Base-by-base conservation (phyloP, 2,888 invertebrate genomes). In the Ischnus inquisitorius region DNA sequence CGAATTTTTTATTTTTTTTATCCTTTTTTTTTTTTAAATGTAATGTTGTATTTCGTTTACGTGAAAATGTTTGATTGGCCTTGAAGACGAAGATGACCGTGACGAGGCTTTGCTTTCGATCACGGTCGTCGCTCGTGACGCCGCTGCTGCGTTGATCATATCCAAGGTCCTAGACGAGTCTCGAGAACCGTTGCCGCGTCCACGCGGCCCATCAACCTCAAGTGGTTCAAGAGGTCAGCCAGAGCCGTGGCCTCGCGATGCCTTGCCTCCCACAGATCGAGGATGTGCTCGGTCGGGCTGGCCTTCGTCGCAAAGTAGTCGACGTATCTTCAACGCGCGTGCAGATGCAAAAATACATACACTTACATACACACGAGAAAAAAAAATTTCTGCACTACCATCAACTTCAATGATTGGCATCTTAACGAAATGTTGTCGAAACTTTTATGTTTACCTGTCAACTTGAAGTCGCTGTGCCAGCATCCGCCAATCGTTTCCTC, bases 261-360 rank as follows among this genome's bases (percentile, higher is more conserved):
- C 86, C 98, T 95, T 84, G 98, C 98, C 94, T 98, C 97, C 98
- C 98, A 98, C 89, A 98, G 94, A 93, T 98, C 98, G 90, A 98
- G 95, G 88, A 98, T 97, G 93, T 97, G 97, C 92, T 98, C 98
- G 46, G 98, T 98, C 3, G 99, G 99, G 85, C 98, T 98, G 79
- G 97, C 96, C 91, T 98, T 98, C 72, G 98, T 98, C 60, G 98
- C 98, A 93, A 99, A 99, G 94, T 97, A 98, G 92, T 98, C 98
- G 89, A 98, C 98, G 93, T 98, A 98, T 83, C 90, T 90, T 85
- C 2, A 4, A 68, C 34, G 28, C 64, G 3, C 22, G 14, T 43
- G 28, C 69, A 79, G 79, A 86, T 79, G 43, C 81, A 79, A 79
- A 85, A 78, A 83, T 80, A 83, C 71, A 82, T 83, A 54, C 72